These are phyloP conservation scores for Drosophila ercepeae DNA, from an alignment of 1,140 invertebrate species.

Conservation along the genomic window DNA sequence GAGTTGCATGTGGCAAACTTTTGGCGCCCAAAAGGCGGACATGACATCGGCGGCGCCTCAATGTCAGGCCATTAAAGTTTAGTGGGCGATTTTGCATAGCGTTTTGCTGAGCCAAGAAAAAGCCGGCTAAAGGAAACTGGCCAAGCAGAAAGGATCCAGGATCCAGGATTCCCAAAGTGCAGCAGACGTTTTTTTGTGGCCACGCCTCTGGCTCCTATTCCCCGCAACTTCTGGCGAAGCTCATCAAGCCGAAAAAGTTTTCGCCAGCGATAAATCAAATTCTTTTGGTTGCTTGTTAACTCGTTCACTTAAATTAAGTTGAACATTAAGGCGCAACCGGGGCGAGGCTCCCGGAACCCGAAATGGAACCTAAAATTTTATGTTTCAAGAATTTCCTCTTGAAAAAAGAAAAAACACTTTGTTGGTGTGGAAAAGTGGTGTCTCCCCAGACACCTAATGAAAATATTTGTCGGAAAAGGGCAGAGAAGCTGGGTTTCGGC, in stretches of 20 bases:
- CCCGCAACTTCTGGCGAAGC: conserved; percentile 43
- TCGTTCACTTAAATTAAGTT: conserved; percentile 75
- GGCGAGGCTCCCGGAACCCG: neutral
- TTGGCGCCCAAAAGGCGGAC: conserved; percentile 72
- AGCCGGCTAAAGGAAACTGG: conserved; percentile 27
- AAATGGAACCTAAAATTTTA: conserved; percentile 41
- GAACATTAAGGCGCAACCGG: conserved; percentile 48
- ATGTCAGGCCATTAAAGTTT: conserved; percentile 78
- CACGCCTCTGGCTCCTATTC: conserved; percentile 4
- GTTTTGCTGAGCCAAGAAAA: conserved; percentile 19
- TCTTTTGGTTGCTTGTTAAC: conserved; percentile 65
- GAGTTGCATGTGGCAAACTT: conserved; percentile 67
- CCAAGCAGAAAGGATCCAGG: conserved; percentile 1
- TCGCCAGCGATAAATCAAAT: conserved; percentile 69
- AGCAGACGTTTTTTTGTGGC: conserved; percentile 48
- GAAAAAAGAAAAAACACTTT: neutral
- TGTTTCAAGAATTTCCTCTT: conserved; percentile 44
- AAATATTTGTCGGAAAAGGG: conserved; percentile 48
- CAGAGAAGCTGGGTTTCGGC: conserved; percentile 1
- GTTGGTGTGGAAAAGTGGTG: conserved; percentile 21
- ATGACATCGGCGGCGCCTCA: conserved; percentile 66
- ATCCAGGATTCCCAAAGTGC: conserved; percentile 24
- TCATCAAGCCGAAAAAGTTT: conserved; percentile 62
- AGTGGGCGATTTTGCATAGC: conserved; percentile 68
- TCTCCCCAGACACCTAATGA: conserved; percentile 58